Evolutionary conservation across 1,140 invertebrate genomes (phyloP).

Genomic region (Tetramorium parvispinum): DNA sequence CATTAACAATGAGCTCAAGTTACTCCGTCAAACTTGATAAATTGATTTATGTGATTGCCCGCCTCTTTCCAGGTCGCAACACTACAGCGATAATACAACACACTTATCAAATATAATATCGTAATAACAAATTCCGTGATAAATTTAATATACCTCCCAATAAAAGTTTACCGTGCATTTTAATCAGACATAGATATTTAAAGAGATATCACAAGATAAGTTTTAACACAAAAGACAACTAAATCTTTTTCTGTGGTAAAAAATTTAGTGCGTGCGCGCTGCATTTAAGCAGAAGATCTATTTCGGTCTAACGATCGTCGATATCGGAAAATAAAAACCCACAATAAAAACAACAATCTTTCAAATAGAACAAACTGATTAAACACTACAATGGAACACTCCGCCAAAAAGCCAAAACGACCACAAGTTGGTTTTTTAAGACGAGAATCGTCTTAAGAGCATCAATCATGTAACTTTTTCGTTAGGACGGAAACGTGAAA

Average conservation of each 20-base stretch:
- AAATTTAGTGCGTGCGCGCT: neutral
- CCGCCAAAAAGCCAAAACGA: neutral
- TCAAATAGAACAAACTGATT: neutral
- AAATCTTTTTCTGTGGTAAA: neutral
- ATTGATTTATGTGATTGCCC: conserved; percentile 16
- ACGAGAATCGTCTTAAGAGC: neutral
- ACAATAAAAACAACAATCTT: neutral
- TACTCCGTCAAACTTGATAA: conserved; percentile 22
- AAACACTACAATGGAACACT: neutral
- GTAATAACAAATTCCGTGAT: neutral
- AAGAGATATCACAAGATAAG: neutral
- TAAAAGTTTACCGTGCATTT: neutral
- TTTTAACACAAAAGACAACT: neutral
- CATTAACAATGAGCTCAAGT: neutral
- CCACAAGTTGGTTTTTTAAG: neutral
- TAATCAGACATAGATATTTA: neutral
- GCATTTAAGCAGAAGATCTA: neutral
- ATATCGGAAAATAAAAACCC: neutral
- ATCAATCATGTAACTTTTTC: no score
- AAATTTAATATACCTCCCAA: neutral
- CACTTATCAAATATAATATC: neutral
- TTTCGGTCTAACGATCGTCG: neutral
- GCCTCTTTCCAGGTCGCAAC: neutral
- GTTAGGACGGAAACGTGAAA: no score
- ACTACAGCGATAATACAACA: neutral